Evolutionary conservation across 2,888 invertebrate genomes (phyloP).

Genomic region (Myopa testacea): DNA sequence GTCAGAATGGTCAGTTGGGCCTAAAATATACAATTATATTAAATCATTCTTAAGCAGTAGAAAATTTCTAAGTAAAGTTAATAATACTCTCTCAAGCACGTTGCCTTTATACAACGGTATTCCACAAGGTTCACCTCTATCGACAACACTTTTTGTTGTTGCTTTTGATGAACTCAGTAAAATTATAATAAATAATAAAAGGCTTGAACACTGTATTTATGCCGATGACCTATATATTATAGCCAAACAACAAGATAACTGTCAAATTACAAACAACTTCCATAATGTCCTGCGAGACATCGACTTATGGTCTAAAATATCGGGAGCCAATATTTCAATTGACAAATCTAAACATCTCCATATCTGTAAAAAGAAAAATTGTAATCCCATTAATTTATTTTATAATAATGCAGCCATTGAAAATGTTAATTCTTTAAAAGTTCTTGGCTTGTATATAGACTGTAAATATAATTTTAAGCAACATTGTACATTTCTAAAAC

Average conservation of each 20-base stretch:
- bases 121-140: conserved; percentile 26
- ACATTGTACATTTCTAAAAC: not conserved
- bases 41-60: conserved; percentile 6
- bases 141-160: conserved; percentile 12
- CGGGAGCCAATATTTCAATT: conserved; percentile 30
- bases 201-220: conserved; percentile 13
- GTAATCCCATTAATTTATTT: too few relatives aligned
- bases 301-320: conserved; percentile 23
- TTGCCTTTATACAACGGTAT: conserved; percentile 4
- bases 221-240: conserved; percentile 37
- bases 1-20: conserved; percentile 16
- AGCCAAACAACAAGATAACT: not conserved
- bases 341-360: conserved; percentile 36
- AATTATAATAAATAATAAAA: not conserved
- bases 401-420: too few relatives aligned
- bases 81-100: not conserved
- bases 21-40: conserved; percentile 17
- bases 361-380: conserved; percentile 26
- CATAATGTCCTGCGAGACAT: conserved; percentile 10
- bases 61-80: not conserved
- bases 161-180: conserved; percentile 23
- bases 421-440: not conserved
- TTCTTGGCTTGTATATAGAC: conserved; percentile 26
- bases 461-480: conserved; percentile 15
- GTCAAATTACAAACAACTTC: conserved; percentile 1